Percentiles rank a stretch among this genome's conserved stretches.
These are phyloP conservation scores for Formica exsecta DNA, from an alignment of 1,140 invertebrate genomes.

Conservation along the genomic window DNA sequence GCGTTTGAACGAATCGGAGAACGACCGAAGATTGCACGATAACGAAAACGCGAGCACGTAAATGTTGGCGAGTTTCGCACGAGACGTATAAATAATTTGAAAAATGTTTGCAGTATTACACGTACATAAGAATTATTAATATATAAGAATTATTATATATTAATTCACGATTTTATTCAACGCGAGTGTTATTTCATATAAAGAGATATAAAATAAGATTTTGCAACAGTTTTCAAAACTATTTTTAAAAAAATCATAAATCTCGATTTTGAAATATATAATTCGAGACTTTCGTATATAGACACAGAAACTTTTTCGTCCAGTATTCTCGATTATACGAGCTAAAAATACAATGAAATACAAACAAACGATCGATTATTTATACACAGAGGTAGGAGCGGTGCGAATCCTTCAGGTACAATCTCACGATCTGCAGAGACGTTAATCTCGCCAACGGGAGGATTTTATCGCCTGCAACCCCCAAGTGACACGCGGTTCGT, in stretches of 20 bases:
- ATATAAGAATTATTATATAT: neutral
- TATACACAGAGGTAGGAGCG: constrained; percentile 7
- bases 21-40: constrained; percentile 45
- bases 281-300: neutral
- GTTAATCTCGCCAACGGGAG: constrained; percentile 83
- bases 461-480: constrained; percentile 83
- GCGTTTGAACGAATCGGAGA: constrained; percentile 25
- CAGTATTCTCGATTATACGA: neutral
- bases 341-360: neutral
- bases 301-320: neutral
- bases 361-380: constrained; percentile 53
- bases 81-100: neutral
- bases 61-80: constrained; percentile 12
- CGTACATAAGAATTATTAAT: neutral
- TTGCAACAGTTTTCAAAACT: neutral
- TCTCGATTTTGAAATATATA: neutral
- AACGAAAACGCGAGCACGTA: constrained; percentile 57
- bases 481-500: constrained; percentile 79
- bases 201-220: neutral
- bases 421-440: constrained; percentile 76
- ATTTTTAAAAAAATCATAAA: neutral
- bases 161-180: neutral
- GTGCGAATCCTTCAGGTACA: constrained; percentile 47
- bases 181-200: neutral
- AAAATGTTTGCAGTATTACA: constrained; percentile 34